Conservation (phyloP, 53 echinoderm and acorn worm genomes). For the Pentamera pediparva region DNA sequence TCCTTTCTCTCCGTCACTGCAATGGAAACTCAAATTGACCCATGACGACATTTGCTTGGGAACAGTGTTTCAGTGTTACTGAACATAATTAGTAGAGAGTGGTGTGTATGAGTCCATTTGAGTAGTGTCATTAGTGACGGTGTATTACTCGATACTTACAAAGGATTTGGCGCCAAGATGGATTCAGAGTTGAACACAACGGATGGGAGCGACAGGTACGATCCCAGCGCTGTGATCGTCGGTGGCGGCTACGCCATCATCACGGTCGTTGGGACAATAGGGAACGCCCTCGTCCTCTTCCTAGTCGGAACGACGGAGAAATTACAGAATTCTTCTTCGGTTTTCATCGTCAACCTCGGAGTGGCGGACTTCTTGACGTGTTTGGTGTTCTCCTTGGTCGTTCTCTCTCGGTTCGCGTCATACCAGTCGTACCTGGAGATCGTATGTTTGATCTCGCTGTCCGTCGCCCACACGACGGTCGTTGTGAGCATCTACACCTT, state of each 20-base stretch:
- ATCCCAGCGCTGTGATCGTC: not conserved
- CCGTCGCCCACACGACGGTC: conserved; percentile 1
- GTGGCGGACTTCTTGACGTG: conserved; percentile 1
- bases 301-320: not conserved
- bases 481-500: conserved; percentile 12
- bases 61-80: too few species aligned
- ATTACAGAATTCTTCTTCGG: not conserved
- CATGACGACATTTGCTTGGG: too few species aligned
- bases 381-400: not conserved
- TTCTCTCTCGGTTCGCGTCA: not conserved
- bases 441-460: not conserved
- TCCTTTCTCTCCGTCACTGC: too few species aligned
- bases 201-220: too few species aligned
- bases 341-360: conserved; percentile 12
- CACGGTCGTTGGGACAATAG: not conserved
- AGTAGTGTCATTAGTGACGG: too few species aligned
- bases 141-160: too few species aligned
- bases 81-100: too few species aligned
- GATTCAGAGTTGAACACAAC: too few species aligned
- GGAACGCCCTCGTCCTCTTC: conserved; percentile 1
- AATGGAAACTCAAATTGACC: too few species aligned
- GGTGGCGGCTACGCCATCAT: not conserved
- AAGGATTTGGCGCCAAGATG: too few species aligned
- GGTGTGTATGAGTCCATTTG: too few species aligned
- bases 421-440: not conserved